Evolutionary conservation across 2,113 vertebrate species (phyloP), one percentile per base, ranked within the genome.

Genomic region (Dunckerocampus dactyliophorus): DNA sequence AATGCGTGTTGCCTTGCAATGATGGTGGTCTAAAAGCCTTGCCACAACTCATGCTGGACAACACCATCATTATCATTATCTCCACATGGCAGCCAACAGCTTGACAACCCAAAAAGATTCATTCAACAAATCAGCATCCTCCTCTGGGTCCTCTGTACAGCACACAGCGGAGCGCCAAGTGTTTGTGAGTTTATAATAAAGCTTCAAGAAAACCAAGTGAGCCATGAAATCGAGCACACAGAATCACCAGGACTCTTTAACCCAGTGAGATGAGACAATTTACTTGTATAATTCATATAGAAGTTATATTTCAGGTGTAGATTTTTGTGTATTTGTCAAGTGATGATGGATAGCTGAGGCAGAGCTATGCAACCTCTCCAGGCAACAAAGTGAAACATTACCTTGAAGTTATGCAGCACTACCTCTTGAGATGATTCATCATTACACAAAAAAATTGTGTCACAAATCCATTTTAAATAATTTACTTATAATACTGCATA

Each of bases 61-160:
- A 42, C 63, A 56, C 53, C 53, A 34, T 64, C 67, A 75, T 69
- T 65, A 71, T 78, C 63, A 60, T 52, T 31, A 43, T 56, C 51
- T 48, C 52, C 37, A 22, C 47, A 55, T 43, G 77, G 65, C 70
- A 69, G 75, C 72, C 77, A 77, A 48, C 39, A 70, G 70, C 76
- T 63, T 83, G 83, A 85, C 82, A 81, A 58, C 75, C 65, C 80
- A 75, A 77, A 85, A 76, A 60, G 81, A 81, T 75, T 72, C 69
- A 81, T 82, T 85, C 65, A 85, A 50, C 47, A 12, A 65, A 79
- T 15, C 80, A 80, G 76, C 78, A 59, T 85, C 81, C 72, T 47
- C 57, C 62, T 76, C 47, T 59, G 82, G 63, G 73, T 76, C 63
- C 68, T 49, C 77, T 69, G 28, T 49, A 19, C 22, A 60, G 54